Conservation (phyloP, 1,140 invertebrate species). For the Zaprionus lachaisei region DNA sequence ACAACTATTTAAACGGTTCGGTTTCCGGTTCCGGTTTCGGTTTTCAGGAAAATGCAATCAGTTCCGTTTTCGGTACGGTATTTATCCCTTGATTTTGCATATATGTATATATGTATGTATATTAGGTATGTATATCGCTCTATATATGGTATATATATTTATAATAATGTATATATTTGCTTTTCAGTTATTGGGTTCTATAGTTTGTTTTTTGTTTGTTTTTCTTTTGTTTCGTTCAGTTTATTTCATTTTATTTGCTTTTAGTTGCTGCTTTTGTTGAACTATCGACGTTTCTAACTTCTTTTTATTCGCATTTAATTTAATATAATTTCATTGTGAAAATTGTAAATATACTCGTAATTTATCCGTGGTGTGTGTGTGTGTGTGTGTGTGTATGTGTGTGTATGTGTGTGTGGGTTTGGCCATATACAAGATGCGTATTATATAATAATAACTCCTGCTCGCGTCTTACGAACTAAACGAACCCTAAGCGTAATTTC, state of each 20-base stretch:
- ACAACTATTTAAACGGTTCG: slow-evolving; percentile 1
- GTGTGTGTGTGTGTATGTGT: slow-evolving; percentile 6
- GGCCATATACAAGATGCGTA: slow-evolving; percentile 63
- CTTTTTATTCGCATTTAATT: slow-evolving; percentile 31
- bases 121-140: background rate
- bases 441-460: slow-evolving; percentile 77
- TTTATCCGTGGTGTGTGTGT: slow-evolving; percentile 54
- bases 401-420: slow-evolving; percentile 21
- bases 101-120: background rate
- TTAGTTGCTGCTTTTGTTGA: slow-evolving; percentile 29
- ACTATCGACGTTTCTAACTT: slow-evolving; percentile 11
- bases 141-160: slow-evolving; percentile 2
- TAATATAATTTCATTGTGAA: slow-evolving; percentile 59
- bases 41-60: slow-evolving; percentile 3
- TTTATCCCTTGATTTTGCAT: slow-evolving; percentile 5
- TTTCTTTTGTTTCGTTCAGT: slow-evolving; percentile 8
- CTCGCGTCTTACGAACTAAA: slow-evolving; percentile 58
- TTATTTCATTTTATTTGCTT: slow-evolving; percentile 43
- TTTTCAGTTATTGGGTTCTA: background rate
- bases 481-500: slow-evolving; percentile 68
- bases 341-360: slow-evolving; percentile 63
- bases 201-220: too few relatives aligned
- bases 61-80: slow-evolving; percentile 2
- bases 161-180: background rate
- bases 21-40: background rate